Evolutionary conservation across 2,888 invertebrate genomes (phyloP), one percentile per base, ranked within the genome.

Genomic region (Hypselothyrea guttata): DNA sequence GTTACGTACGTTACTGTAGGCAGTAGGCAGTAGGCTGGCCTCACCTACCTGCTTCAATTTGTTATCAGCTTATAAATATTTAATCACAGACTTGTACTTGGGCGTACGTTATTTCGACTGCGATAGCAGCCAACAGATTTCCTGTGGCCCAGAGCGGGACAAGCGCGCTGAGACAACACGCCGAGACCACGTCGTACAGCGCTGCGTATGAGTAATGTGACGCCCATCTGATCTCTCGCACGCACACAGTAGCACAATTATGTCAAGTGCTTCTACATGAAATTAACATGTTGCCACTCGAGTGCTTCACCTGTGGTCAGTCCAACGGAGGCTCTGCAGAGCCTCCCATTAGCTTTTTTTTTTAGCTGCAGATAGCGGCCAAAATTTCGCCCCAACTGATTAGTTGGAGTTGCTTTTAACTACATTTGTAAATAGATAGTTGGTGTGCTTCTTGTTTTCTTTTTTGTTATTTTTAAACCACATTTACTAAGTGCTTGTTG

Each of bases 61-160:
- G 47, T 83, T 83, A 83, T 83, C 83, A 84, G 75, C 69, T 62
- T 84, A 86, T 83, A 83, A 83, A 83, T 83, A 83, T 86, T 84
- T 86, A 84, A 85, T 85, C 85, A 86, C 86, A 67, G 85, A 85
- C 84, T 66, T 85, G 82, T 82, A 69, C 84, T 83, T 73, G 63
- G 62, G 64, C 69, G 64, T 60, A 57, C 78, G 63, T 71, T 77
- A 38, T 48, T 52, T 68, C 7, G 57, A 52, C 56, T 56, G 59
- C 67, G 75, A 72, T 72, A 71, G 51, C 72, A 64, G 44, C 42
- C 55, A 52, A 13, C 68, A 79, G 81, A 69, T 53, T 60, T 47
- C 44, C 46, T 31, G 49, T 42, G 46, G n/a, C 51, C 7, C 18
- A 7, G 30, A 44, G 49, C 31, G 59, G 15, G 49, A 54, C 15